Evolutionary conservation across 2,113 vertebrate genomes (phyloP).

Genomic region (Podocnemis expansa): DNA sequence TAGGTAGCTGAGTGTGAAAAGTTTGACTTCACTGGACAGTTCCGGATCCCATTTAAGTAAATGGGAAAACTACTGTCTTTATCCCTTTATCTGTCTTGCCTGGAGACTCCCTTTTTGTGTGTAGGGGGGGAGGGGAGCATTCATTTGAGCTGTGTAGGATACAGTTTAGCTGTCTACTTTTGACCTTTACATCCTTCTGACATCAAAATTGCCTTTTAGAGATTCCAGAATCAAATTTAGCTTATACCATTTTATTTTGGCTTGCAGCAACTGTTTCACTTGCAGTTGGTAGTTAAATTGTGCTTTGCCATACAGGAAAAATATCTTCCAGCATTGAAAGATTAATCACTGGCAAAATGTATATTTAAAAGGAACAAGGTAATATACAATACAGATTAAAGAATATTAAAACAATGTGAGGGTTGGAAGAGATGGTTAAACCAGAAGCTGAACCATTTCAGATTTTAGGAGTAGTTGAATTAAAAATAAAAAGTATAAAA

Average conservation of each 20-base stretch:
- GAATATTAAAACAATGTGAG: neutral
- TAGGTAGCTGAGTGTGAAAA: neutral
- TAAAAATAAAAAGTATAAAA: neutral
- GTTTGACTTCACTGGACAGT: neutral
- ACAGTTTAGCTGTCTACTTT: no score
- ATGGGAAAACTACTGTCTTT: neutral
- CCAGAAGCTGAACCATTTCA: neutral
- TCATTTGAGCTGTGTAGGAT: no score
- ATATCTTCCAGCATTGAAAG: neutral
- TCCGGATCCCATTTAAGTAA: neutral
- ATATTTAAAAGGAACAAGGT: neutral
- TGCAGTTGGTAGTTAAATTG: neutral
- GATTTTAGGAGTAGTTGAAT: neutral
- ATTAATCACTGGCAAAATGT: neutral
- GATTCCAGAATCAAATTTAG: no score
- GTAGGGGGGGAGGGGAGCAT: no score
- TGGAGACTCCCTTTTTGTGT: no score
- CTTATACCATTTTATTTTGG: no score
- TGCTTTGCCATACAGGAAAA: neutral
- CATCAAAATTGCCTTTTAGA: no score
- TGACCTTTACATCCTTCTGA: no score
- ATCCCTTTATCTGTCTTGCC: no score
- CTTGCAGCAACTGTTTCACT: no score
- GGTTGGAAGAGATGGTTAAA: neutral
- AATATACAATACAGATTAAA: neutral